Base-by-base conservation (phyloP, 2,797 vertebrate species). In the Chrosomus eos region DNA sequence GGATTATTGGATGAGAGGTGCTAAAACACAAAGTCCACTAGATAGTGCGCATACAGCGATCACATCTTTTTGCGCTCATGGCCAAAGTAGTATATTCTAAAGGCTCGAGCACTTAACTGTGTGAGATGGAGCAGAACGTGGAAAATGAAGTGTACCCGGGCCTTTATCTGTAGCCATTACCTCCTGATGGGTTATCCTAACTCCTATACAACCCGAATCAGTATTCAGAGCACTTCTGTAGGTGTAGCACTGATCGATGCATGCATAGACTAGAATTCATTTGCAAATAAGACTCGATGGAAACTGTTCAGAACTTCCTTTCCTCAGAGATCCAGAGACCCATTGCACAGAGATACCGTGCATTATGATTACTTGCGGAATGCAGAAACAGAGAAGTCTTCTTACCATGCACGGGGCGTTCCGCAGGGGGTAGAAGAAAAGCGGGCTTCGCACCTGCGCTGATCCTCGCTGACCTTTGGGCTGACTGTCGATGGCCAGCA, bases 321-420 rank as follows among this genome's bases (percentile, higher is more conserved):
- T 88, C 70, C 82, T 83, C 80, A 10, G 76, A 87, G 85, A 85
- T 88, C 77, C 83, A 64, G 53, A 77, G 48, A 72, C 83, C 23
- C 73, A n/a, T 70, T 38, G 43, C 68, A 55, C 55, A 81, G 18
- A 73, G 43, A 48, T 23, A 78, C 40, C 0, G 6, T 26, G 19
- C 1, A 19, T 51, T 53, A 18, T 0, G 36, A 48, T 67, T 28
- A 19, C 23, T 9, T 68, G 11, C 2, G 6, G 79, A 86, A 89
- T 84, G 72, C 79, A 64, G 45, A 85, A 73, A 58, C 3, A 0
- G 38, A 5, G 13, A 18, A 16, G 23, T 76, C 74, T 45, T 75
- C 97, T 98, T 94, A 94, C 98, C 95, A 95, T 95, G 62, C 98
- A 99, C 0, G 94, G 96, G 19, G 98, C 97, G 90, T 98, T 99